A percentile compares a stretch with the other conserved stretches of the same genome.
Conservation (phyloP, 2,113 vertebrate species). For the Agapornis roseicollis region DNA sequence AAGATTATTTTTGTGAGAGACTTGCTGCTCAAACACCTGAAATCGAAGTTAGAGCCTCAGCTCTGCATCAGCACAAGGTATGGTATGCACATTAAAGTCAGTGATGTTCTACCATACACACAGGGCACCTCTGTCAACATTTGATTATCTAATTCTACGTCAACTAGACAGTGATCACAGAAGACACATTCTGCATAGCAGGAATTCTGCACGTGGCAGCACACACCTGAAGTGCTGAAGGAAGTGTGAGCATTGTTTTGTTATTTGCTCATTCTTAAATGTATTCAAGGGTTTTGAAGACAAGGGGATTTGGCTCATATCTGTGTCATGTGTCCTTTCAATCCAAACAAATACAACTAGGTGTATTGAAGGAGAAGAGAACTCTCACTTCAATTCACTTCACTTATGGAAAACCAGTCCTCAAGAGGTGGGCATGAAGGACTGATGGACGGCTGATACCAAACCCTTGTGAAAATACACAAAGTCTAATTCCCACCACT, state of each 20-base stretch:
- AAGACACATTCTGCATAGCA: background rate
- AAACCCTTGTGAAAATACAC: background rate
- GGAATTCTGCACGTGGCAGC: background rate
- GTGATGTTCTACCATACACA: background rate
- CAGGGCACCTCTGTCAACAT: background rate
- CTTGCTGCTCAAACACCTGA: background rate
- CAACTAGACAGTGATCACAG: background rate
- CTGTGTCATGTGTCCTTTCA: background rate
- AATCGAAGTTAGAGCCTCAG: background rate
- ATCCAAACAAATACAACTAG: background rate
- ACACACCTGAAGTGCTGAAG: background rate
- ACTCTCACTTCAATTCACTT: background rate
- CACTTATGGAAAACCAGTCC: background rate
- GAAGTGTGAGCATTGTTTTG: background rate
- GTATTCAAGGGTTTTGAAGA: background rate
- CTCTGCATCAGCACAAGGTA: background rate
- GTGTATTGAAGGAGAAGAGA: background rate
- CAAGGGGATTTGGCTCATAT: background rate
- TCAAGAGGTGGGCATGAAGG: background rate
- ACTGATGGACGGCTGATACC: rapidly evolving
- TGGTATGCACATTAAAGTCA: background rate
- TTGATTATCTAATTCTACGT: background rate
- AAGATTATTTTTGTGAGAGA: background rate
- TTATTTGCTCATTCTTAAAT: background rate
- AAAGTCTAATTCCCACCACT: background rate